Percentiles rank a stretch among this genome's conserved stretches.
phyloP scores from a whole-genome alignment of 2,888 invertebrate genomes.

The Synergus umbraculus region DNA sequence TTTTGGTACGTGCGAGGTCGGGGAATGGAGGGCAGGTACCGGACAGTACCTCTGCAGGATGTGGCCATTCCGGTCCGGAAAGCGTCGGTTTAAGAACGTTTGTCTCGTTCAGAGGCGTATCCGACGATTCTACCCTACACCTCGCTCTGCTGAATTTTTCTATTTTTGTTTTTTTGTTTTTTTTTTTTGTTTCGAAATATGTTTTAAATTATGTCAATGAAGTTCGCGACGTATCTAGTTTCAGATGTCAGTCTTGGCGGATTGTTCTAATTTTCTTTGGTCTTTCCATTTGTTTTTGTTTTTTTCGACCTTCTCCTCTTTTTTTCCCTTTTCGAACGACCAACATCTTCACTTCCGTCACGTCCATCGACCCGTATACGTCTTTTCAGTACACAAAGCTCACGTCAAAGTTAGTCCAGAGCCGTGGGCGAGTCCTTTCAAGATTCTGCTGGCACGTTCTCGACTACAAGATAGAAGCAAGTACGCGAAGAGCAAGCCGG shows the following conservation, averaged over 20 bases:
- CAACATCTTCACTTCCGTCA: slow-evolving; percentile 28
- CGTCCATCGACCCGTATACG: slow-evolving; percentile 42
- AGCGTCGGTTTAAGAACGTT: slow-evolving; percentile 59
- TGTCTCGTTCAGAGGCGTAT: slow-evolving; percentile 48
- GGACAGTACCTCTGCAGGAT: slow-evolving; percentile 52
- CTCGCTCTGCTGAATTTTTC: background rate
- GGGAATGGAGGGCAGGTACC: slow-evolving; percentile 42
- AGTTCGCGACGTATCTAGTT: no score
- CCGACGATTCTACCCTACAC: slow-evolving; percentile 8
- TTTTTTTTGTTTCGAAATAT: no score
- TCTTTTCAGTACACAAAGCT: slow-evolving; percentile 42
- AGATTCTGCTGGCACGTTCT: slow-evolving; percentile 35
- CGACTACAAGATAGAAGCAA: slow-evolving; percentile 40
- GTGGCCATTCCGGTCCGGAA: slow-evolving; percentile 60
- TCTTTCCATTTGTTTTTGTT: background rate
- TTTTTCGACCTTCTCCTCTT: slow-evolving; percentile 18
- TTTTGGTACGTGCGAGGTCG: slow-evolving; percentile 61
- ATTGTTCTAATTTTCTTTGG: no score
- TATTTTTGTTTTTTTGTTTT: no score
- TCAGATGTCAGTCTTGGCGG: no score
- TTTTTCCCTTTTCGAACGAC: slow-evolving; percentile 20
- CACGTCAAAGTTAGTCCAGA: slow-evolving; percentile 37
- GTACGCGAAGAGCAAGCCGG: slow-evolving; percentile 40
- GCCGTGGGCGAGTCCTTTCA: slow-evolving; percentile 40
- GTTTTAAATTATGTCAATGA: background rate